Evolutionary conservation across 1,140 invertebrate genomes (phyloP).

Genomic region (Leguminivora glycinivorella): DNA sequence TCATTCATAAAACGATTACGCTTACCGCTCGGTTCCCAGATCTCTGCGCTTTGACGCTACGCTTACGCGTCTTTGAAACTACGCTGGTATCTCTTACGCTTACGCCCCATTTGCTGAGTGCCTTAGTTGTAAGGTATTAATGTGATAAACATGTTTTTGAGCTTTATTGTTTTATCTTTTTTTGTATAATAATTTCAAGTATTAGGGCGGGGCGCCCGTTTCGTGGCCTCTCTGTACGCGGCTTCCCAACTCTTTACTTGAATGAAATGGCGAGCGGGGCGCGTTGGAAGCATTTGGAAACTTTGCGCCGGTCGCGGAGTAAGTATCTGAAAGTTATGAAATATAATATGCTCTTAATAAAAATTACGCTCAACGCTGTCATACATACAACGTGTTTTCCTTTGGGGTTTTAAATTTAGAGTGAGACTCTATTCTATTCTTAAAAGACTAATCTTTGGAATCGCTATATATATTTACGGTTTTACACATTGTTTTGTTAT

Average conservation of each 20-base stretch:
- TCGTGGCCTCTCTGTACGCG: neutral
- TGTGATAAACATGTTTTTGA: conserved; percentile 47
- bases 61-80: no score
- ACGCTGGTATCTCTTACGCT: no score
- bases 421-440: no score
- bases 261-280: neutral
- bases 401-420: no score
- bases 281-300: neutral
- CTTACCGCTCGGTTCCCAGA: no score
- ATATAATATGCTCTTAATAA: neutral
- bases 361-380: neutral
- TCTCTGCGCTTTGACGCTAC: no score
- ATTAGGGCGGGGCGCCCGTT: conserved; percentile 22
- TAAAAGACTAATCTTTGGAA: no score
- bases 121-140: conserved; percentile 43
- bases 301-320: conserved; percentile 1
- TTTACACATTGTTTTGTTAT: no score
- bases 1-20: no score
- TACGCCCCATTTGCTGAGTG: no score
- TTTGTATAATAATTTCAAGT: conserved; percentile 27
- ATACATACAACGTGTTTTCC: neutral
- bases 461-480: no score
- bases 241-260: neutral
- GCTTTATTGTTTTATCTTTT: conserved; percentile 38
- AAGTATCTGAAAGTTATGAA: no score